Percentiles rank a stretch among this genome's conserved stretches.
Evolutionary conservation across 2,888 invertebrate species (phyloP).

Genomic region (Sarcophaga subvicina): DNA sequence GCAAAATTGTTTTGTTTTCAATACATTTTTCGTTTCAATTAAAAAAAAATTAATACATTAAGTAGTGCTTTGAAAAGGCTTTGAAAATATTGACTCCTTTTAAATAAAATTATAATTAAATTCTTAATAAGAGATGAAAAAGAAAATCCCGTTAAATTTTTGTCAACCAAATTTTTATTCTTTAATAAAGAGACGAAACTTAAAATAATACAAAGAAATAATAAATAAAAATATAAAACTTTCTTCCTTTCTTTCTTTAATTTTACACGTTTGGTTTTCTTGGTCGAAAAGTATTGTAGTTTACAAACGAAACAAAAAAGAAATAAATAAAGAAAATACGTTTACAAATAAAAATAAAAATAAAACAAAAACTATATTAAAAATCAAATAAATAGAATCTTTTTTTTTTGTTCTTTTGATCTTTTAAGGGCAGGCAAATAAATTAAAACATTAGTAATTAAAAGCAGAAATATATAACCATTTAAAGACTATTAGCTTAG

Average conservation of each 20-base stretch:
- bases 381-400: slow-evolving; percentile 30
- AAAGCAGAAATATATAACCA: not conserved
- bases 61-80: slow-evolving; percentile 17
- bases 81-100: slow-evolving; percentile 49
- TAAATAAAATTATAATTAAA: slow-evolving; percentile 30
- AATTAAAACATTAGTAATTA: not conserved
- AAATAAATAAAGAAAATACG: slow-evolving; percentile 28
- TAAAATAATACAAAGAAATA: slow-evolving; percentile 33
- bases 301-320: slow-evolving; percentile 51
- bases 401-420: not conserved
- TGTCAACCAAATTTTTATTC: slow-evolving; percentile 36
- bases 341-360: slow-evolving; percentile 59
- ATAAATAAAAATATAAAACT: slow-evolving; percentile 3
- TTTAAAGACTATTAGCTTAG: not conserved
- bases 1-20: not conserved
- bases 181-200: slow-evolving; percentile 53
- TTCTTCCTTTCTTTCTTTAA: slow-evolving; percentile 21
- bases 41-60: not conserved
- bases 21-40: not conserved
- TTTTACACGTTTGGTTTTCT: slow-evolving; percentile 34
- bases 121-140: slow-evolving; percentile 17
- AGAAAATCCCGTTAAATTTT: slow-evolving; percentile 39
- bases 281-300: slow-evolving; percentile 55
- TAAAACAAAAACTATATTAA: slow-evolving; percentile 52
- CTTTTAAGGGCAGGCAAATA: not conserved